A percentile compares a stretch with the other conserved stretches of the same genome.
These are phyloP conservation scores for Lagorchestes hirsutus DNA, from an alignment of 2,797 vertebrate species.

Conservation along the genomic window DNA sequence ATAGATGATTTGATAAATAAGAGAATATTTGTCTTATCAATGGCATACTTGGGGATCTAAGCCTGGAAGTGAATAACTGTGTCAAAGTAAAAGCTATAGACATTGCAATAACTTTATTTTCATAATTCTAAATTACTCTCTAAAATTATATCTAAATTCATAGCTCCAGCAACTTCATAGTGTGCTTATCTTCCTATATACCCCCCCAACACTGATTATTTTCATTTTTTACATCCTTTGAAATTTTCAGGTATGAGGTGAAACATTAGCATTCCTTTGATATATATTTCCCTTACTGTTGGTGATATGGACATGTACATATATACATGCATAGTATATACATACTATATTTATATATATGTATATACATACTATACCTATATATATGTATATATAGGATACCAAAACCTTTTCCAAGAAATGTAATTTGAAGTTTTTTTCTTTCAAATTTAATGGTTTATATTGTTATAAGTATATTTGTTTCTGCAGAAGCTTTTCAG, in stretches of 20 bases:
- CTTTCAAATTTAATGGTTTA: too few species aligned
- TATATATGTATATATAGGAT: too few species aligned
- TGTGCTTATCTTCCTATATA: too few species aligned
- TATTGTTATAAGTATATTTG: too few species aligned
- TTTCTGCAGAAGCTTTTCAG: too few species aligned
- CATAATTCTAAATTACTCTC: not conserved
- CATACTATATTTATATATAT: too few species aligned
- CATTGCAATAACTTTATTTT: not conserved
- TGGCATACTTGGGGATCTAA: not conserved
- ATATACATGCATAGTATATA: too few species aligned
- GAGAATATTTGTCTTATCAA: not conserved
- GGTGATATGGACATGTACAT: not conserved
- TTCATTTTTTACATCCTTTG: not conserved
- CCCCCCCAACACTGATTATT: too few species aligned
- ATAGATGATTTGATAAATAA: not conserved
- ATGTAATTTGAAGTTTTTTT: too few species aligned
- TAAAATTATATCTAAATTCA: not conserved
- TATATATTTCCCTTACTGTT: not conserved
- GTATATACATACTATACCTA: too few species aligned
- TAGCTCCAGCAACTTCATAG: not conserved
- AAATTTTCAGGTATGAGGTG: not conserved
- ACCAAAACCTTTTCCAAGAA: too few species aligned
- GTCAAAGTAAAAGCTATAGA: not conserved
- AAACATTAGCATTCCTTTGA: not conserved
- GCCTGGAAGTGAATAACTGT: not conserved